Conservation (phyloP, 2,113 vertebrate genomes). For the Noctilio leporinus region DNA sequence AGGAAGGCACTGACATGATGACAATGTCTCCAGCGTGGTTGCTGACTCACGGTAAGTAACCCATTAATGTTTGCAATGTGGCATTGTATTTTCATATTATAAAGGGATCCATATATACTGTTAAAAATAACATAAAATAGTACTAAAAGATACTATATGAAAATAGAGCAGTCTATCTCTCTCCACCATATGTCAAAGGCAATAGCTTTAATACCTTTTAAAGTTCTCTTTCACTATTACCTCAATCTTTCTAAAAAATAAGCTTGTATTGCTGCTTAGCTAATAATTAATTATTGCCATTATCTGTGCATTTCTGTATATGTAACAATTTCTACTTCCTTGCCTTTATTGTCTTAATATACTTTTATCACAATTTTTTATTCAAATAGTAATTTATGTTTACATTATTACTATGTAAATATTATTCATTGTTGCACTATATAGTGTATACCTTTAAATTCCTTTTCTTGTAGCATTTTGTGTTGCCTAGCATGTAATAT, state of each 20-base stretch:
- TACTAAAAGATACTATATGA: background rate
- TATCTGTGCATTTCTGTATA: background rate
- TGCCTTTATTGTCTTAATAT: background rate
- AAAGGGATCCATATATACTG: background rate
- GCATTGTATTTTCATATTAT: background rate
- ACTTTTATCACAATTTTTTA: background rate
- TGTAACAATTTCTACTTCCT: background rate
- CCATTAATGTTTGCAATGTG: background rate
- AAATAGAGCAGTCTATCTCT: background rate
- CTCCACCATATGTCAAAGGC: background rate
- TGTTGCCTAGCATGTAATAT: background rate
- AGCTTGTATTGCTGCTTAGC: background rate
- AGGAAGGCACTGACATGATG: background rate
- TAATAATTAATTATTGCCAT: background rate
- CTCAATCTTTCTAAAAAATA: background rate
- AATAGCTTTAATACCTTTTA: background rate
- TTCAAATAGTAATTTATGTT: background rate
- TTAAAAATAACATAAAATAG: background rate
- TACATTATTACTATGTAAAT: background rate
- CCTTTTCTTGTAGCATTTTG: background rate
- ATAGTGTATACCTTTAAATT: background rate
- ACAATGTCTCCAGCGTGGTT: background rate
- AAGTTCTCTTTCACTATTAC: background rate
- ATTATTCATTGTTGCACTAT: background rate
- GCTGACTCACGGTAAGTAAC: background rate